Evolutionary conservation across 1,140 invertebrate genomes (phyloP), one percentile per base, ranked within the genome.

Genomic region (Goniozus legneri): DNA sequence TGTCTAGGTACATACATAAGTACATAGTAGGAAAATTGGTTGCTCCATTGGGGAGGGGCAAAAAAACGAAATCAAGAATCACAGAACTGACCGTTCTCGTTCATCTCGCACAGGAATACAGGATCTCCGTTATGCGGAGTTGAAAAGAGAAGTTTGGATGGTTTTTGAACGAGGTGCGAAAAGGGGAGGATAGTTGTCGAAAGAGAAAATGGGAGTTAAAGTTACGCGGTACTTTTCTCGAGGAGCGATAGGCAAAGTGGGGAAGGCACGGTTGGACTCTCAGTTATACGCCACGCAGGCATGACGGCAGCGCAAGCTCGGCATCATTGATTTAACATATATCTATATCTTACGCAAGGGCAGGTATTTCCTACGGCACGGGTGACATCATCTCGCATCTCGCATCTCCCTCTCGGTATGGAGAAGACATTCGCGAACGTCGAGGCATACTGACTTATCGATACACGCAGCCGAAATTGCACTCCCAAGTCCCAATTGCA

Each of bases 241-340:
- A 27, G 24, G 10, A 27, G 24, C 24, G 10, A 27, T 27, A 10
- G 24, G 4, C 4, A 10, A 27, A 10, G 10, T 4, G 49, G 34
- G 22, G 51, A 47, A n/a, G n/a, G n/a, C n/a, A n/a, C n/a, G n/a
- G n/a, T n/a, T n/a, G n/a, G n/a, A 56, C 44, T 56, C 58, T 40
- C 56, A 54, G 60, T 35, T 43, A 52, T 39, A 43, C 34, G 43
- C 30, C 34, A 32, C 50, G 55, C 50, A 54, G 34, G 47, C 42
- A 51, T 52, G 51, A 58, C 43, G 57, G 57, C 30, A 49, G 68
- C 71, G 72, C 72, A 73, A 65, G 62, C 71, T 48, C 69, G 52
- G 58, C 60, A 72, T 73, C 69, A 75, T 75, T 75, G 72, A 75
- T 73, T 73, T 72, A 72, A 69, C 63, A 46, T 51, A 52, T 45